A percentile compares a stretch with the other conserved stretches of the same genome.
These are phyloP conservation scores for Psephotus haematonotus DNA, from an alignment of 2,113 vertebrate species.

Conservation along the genomic window DNA sequence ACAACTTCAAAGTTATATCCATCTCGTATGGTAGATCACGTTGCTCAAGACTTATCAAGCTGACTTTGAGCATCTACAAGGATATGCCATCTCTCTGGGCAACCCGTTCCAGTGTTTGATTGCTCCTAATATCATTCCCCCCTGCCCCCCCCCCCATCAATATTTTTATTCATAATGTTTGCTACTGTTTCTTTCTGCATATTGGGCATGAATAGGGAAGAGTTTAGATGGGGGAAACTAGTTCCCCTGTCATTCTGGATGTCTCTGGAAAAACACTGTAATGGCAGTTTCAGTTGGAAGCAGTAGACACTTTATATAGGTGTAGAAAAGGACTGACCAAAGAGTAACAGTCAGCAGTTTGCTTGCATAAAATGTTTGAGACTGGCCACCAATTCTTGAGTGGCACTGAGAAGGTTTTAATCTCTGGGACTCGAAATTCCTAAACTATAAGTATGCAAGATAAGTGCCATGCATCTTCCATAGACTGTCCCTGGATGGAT, in stretches of 20 bases:
- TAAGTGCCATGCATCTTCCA: background rate
- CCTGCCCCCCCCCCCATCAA: background rate
- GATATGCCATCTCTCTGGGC: background rate
- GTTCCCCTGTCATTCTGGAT: background rate
- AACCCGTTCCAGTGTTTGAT: background rate
- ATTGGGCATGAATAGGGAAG: background rate
- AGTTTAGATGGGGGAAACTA: background rate
- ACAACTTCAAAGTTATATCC: background rate
- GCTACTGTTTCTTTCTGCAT: background rate
- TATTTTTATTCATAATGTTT: background rate
- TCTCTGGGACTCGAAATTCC: background rate
- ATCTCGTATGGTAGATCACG: background rate
- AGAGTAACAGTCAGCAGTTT: background rate
- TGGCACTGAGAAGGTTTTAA: background rate
- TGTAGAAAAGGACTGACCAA: background rate
- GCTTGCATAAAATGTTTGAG: background rate
- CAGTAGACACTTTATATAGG: background rate
- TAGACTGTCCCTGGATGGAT: background rate
- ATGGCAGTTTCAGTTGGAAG: background rate
- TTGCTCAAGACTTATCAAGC: background rate
- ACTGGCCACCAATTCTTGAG: background rate
- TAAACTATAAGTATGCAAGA: background rate
- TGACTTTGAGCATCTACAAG: background rate
- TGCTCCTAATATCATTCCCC: background rate
- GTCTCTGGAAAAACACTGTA: background rate